Evolutionary conservation across 2,888 invertebrate species (phyloP).

Genomic region (Alitta virens): DNA sequence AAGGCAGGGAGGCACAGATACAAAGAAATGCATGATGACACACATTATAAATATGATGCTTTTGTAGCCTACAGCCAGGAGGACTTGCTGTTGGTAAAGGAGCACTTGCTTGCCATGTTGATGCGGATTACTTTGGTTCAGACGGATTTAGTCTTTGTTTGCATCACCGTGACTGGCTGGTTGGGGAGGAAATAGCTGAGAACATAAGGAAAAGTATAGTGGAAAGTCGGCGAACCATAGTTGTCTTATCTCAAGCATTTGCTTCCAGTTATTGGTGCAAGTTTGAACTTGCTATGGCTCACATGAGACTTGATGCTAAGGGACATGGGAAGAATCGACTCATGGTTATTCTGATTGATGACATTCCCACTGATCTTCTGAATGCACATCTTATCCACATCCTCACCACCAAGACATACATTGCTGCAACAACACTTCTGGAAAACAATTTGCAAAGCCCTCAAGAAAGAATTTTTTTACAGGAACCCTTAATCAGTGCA

Average conservation of each 20-base stretch:
- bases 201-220: conserved; percentile 72
- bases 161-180: conserved; percentile 72
- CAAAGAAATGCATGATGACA: not conserved
- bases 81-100: conserved; percentile 67
- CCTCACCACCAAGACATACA: not conserved
- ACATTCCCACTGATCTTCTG: not conserved
- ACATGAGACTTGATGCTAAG: not conserved
- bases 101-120: conserved; percentile 67
- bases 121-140: conserved; percentile 37
- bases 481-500: no score
- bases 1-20: not conserved
- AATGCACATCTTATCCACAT: not conserved
- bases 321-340: not conserved
- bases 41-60: conserved; percentile 63
- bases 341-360: not conserved
- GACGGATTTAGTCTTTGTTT: conserved; percentile 64
- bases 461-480: not conserved
- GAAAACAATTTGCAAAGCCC: not conserved
- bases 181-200: conserved; percentile 70
- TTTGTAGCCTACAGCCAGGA: conserved; percentile 71
- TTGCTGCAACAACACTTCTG: not conserved
- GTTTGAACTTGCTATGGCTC: conserved; percentile 65
- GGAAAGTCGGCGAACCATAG: conserved; percentile 65
- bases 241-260: conserved; percentile 67
- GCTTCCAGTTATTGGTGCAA: conserved; percentile 72